Conservation (phyloP, 2,888 invertebrate genomes). For the Luffia ferchaultella region DNA sequence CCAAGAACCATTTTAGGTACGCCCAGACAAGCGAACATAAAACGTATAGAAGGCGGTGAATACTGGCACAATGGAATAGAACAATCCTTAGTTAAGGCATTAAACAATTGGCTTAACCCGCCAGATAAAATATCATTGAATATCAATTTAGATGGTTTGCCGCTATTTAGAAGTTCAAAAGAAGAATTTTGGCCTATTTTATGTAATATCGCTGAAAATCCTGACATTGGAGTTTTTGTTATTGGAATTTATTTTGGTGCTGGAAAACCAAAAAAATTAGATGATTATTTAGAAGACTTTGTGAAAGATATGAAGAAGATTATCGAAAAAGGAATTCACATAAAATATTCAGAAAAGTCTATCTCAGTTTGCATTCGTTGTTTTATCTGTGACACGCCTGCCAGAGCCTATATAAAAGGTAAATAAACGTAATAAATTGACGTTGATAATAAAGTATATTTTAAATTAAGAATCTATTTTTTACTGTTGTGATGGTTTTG, state of each 20-base stretch:
- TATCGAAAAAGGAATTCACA: not conserved
- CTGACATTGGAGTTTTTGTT: not conserved
- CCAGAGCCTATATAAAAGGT: slow-evolving; percentile 8
- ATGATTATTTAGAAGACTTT: slow-evolving; percentile 4
- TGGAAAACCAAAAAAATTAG: slow-evolving; percentile 5
- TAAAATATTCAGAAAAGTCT: not conserved
- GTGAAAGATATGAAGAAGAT: not conserved
- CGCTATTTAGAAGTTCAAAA: slow-evolving; percentile 8
- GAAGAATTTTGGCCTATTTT: slow-evolving; percentile 10
- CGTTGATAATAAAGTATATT: too few relatives aligned
- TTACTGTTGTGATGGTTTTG: too few relatives aligned
- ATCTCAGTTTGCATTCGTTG: slow-evolving; percentile 3
- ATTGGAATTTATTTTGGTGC: slow-evolving; percentile 7
- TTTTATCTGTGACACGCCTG: slow-evolving; percentile 10
- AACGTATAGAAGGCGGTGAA: slow-evolving; percentile 3
- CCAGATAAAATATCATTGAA: slow-evolving; percentile 2
- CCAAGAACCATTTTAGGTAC: slow-evolving; percentile 3
- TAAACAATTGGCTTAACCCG: not conserved
- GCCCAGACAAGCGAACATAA: not conserved
- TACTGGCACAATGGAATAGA: slow-evolving; percentile 10
- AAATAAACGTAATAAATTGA: too few relatives aligned
- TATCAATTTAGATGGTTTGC: slow-evolving; percentile 7
- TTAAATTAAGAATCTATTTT: too few relatives aligned
- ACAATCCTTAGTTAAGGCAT: not conserved
- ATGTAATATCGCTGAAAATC: slow-evolving; percentile 6